These are phyloP conservation scores for Eurystomus glaucurus DNA, from an alignment of 2,797 vertebrate species.

Conservation along the genomic window DNA sequence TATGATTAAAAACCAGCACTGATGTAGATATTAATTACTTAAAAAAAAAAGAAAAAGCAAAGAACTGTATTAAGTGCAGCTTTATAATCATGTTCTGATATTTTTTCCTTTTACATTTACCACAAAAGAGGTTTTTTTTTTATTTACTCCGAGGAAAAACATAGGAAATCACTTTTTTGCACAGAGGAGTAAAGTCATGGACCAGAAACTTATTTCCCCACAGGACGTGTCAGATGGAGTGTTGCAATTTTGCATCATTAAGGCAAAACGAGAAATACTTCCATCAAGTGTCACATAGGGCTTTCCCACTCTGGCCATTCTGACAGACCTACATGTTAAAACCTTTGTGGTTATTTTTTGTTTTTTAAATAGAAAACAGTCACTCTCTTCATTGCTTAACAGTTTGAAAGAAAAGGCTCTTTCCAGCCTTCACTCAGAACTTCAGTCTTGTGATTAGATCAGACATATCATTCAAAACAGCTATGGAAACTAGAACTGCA, in stretches of 20 bases:
- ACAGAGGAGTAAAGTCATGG: conserved; percentile 73
- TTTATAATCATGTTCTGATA: conserved; percentile 76
- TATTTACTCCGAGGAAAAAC: conserved; percentile 71
- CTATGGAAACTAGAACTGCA: conserved; percentile 31
- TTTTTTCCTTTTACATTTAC: conserved; percentile 71
- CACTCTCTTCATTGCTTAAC: conserved; percentile 66
- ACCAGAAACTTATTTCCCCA: conserved; percentile 63
- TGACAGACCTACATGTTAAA: conserved; percentile 60
- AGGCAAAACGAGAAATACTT: conserved; percentile 77
- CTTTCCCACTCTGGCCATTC: conserved; percentile 46
- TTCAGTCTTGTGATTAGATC: conserved; percentile 70
- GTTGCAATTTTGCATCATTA: conserved; percentile 79
- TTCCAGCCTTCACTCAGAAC: conserved; percentile 70
- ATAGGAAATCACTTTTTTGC: conserved; percentile 56
- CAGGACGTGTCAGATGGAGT: conserved; percentile 73
- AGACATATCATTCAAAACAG: conserved; percentile 40
- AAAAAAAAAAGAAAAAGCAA: conserved; percentile 61
- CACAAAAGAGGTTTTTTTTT: conserved; percentile 72
- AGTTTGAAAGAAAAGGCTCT: conserved; percentile 68
- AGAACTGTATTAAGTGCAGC: conserved; percentile 77
- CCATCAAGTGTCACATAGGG: conserved; percentile 62
- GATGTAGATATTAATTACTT: conserved; percentile 13
- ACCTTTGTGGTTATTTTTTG: conserved; percentile 21
- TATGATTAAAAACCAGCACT: conserved; percentile 23
- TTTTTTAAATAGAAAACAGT: conserved; percentile 69